Evolutionary conservation across 2,888 invertebrate genomes (phyloP), one percentile per base, ranked within the genome.

Genomic region (Dione vanillae): DNA sequence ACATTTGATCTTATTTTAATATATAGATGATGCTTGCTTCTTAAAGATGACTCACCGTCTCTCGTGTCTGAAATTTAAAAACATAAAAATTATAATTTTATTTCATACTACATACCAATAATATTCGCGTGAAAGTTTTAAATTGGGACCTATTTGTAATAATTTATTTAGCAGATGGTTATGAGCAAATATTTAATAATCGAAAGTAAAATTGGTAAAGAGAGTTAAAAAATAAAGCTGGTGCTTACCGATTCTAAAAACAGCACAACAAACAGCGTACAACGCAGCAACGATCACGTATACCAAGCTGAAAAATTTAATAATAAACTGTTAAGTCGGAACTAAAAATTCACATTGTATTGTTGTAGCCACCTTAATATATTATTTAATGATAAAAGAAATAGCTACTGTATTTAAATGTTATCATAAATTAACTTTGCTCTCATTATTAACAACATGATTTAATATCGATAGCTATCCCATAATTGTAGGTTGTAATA

Each of bases 61-160:
- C 59, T 41, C 20, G 43, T 20, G 20, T 59, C 59, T 59, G 59
- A 43, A 59, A 59, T 59, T 14, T 43, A 2, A 14, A 61, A 45
- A 61, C 10, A 19, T 12, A 49, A 2, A 49, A 2, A 11, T 49
- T 49, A 27, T 27, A 27, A 27, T 27, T 27, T 5, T 27, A 27
- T 27, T 27, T 27, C n/a, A n/a, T n/a, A n/a, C n/a, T n/a, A n/a
- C n/a, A n/a, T n/a, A n/a, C n/a, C n/a, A n/a, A n/a, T n/a, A n/a
- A 5, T 27, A 5, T 27, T 27, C n/a, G 27, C 5, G 27, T 27
- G 5, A 27, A 27, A 2, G 2, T 27, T 27, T 27, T 3, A 27
- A 27, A 27, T 27, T 27, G 27, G 2, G 2, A 2, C 5, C 27
- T 27, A 27, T 27, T 27, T 27, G 5, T 5, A 27, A 27, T 27